Conservation (phyloP, 2,888 invertebrate species). For the Volucella bombylans region DNA sequence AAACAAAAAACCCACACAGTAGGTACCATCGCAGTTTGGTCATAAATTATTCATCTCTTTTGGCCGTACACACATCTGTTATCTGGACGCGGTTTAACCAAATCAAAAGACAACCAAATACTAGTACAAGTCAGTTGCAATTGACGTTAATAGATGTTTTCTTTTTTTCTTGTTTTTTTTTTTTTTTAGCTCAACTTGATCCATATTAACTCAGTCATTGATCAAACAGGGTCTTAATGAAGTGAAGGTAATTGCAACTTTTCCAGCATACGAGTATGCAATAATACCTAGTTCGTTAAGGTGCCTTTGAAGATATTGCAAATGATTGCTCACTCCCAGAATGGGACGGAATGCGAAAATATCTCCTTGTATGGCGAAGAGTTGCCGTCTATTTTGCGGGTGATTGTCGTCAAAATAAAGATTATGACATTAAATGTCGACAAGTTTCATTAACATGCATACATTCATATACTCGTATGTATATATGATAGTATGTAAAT, state of each 20-base stretch:
- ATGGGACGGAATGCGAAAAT: slow-evolving; percentile 65
- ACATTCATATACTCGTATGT: too few species aligned
- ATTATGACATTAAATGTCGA: slow-evolving; percentile 68
- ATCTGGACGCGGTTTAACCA: slow-evolving; percentile 23
- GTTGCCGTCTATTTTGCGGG: slow-evolving; percentile 63
- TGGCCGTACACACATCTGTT: slow-evolving; percentile 59
- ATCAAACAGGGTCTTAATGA: slow-evolving; percentile 52
- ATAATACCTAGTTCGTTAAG: slow-evolving; percentile 12
- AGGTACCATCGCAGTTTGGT: slow-evolving; percentile 42
- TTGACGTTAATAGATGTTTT: slow-evolving; percentile 70
- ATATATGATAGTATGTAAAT: neutral
- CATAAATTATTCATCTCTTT: slow-evolving; percentile 66
- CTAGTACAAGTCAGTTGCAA: slow-evolving; percentile 59
- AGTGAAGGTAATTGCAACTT: slow-evolving; percentile 61
- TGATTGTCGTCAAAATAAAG: slow-evolving; percentile 50
- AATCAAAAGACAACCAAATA: slow-evolving; percentile 36
- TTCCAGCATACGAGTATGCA: slow-evolving; percentile 10
- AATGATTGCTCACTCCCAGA: slow-evolving; percentile 45
- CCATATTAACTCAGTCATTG: slow-evolving; percentile 55
- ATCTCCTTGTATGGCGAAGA: slow-evolving; percentile 60
- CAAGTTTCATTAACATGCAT: slow-evolving; percentile 27
- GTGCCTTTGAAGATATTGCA: slow-evolving; percentile 37
- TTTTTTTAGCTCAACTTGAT: slow-evolving; percentile 54
- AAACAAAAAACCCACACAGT: slow-evolving; percentile 30
- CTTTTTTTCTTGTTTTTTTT: slow-evolving; percentile 32